Evolutionary conservation across 1,140 invertebrate species (phyloP).

Genomic region (Thaumatotibia leucotreta): DNA sequence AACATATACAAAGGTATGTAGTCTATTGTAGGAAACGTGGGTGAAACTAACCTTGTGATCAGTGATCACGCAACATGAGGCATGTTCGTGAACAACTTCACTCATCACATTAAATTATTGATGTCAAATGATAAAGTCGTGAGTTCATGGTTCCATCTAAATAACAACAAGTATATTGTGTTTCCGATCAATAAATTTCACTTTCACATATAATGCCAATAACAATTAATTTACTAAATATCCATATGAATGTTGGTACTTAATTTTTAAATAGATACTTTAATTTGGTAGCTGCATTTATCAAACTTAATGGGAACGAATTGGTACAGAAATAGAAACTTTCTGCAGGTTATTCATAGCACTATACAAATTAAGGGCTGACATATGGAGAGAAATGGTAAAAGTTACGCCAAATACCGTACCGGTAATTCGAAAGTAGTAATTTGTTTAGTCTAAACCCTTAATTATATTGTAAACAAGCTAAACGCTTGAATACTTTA

Average conservation of each 20-base stretch:
- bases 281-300: neutral
- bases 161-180: neutral
- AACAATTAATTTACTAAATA: neutral
- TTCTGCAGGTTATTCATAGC: slow-evolving; percentile 7
- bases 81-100: neutral
- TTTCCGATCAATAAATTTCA: neutral
- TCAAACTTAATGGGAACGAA: slow-evolving; percentile 7
- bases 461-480: neutral
- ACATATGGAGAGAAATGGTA: slow-evolving; percentile 1
- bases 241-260: neutral
- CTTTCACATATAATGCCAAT: neutral
- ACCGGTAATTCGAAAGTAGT: neutral
- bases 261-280: neutral
- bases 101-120: slow-evolving; percentile 2
- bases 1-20: neutral
- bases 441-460: neutral
- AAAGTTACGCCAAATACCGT: neutral
- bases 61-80: neutral
- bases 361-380: neutral
- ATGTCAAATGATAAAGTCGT: slow-evolving; percentile 6
- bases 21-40: neutral
- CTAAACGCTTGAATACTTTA: neutral
- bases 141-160: neutral
- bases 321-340: slow-evolving; percentile 1
- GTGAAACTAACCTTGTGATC: slow-evolving; percentile 11